A percentile compares a stretch with the other conserved stretches of the same genome.
Conservation (phyloP, 2,113 vertebrate species). For the Marcusenius ussheri region DNA sequence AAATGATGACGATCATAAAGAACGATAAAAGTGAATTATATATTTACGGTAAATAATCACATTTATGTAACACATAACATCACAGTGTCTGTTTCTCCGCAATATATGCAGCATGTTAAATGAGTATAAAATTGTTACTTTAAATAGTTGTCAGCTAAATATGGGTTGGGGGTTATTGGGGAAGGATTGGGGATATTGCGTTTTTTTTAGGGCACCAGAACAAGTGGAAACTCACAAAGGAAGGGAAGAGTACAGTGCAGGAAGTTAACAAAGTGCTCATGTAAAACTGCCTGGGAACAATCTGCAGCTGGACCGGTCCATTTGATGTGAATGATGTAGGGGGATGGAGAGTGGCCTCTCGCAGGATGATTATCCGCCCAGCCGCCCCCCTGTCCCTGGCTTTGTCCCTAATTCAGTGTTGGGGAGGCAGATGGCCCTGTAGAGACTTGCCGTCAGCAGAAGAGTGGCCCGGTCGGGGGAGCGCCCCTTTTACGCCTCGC, state of each 20-base stretch:
- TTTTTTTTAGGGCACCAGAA: not conserved
- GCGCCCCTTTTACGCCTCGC: constrained; percentile 33
- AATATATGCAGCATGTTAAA: constrained; percentile 2
- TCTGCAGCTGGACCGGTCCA: not conserved
- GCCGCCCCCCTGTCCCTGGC: constrained; percentile 34
- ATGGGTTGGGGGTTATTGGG: not conserved
- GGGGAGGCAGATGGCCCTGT: constrained; percentile 61
- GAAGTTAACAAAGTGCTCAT: not conserved
- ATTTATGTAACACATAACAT: not conserved
- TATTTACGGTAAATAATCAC: not conserved
- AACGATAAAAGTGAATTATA: not conserved
- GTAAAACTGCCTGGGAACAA: not conserved
- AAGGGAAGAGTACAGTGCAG: not conserved
- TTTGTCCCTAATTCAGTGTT: constrained; percentile 53
- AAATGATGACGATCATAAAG: not conserved
- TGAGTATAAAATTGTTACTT: not conserved
- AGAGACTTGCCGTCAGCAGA: constrained; percentile 55
- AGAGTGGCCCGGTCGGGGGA: constrained; percentile 31
- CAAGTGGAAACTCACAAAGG: not conserved
- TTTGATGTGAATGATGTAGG: not conserved
- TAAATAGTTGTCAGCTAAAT: not conserved
- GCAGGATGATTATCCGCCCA: not conserved
- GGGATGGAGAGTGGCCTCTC: not conserved
- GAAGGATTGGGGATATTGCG: not conserved
- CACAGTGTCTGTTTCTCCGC: not conserved